Base-by-base conservation (phyloP, 2,888 invertebrate species). In the Drosophila subquinaria region DNA sequence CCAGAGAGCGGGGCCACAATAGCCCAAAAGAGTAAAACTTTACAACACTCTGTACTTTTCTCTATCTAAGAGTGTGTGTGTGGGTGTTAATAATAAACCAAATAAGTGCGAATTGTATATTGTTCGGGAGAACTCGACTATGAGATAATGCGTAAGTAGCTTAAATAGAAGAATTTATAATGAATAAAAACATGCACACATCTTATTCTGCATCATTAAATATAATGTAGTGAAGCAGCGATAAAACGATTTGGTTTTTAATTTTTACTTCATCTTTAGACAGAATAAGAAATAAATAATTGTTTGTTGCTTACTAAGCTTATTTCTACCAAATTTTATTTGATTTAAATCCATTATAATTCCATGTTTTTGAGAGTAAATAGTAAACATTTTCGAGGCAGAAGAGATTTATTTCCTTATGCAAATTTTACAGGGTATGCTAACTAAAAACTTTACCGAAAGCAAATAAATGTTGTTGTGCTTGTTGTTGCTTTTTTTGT, bases 51-150 rank as follows among this genome's bases (percentile, higher is more conserved):
- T 62, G 10, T 23, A 42, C 50, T 42, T 57, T 53, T 36, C 66
- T 35, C 48, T 40, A 6, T 51, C 43, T 56, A 56, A 43, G 36
- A 48, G 33, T 57, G 38, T 53, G 33, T 61, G 56, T 69, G 68
- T 68, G 42, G 59, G 87, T 79, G 87, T 79, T 90, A 76, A 90
- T 90, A 90, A 84, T 90, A 90, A 88, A 86, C 87, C 87, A 72
- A 79, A 81, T 55, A 77, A 76, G 73, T 64, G 77, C 20, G 65
- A 69, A 69, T 48, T 57, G 42, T 36, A 45, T 50, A 64, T 33
- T 11, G n/a, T 50, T 35, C 6, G 35, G 17, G 27, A 17, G 20
- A 30, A 30, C 33, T 56, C 47, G 47, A 75, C 60, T 60, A 17
- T 15, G 1, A 30, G 15, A 53, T 72, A 45, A 40, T 51, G 40